phyloP scores from a whole-genome alignment of 64 coral and sea anemone species.

The Stichodactyla helianthus region DNA sequence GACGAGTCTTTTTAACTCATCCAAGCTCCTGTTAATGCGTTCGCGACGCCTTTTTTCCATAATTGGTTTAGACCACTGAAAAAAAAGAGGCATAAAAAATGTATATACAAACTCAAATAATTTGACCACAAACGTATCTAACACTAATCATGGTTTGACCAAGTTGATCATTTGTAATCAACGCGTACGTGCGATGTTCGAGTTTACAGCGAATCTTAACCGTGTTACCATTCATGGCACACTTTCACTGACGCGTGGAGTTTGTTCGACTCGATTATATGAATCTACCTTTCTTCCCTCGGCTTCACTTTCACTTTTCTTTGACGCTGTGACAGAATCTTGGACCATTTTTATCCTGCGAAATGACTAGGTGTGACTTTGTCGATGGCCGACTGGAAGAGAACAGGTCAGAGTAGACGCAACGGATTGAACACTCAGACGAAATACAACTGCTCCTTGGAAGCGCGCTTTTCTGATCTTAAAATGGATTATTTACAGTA shows the following conservation, averaged over 20 bases:
- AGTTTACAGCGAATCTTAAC: background rate
- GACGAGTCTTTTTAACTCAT: constrained; percentile 69
- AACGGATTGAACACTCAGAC: background rate
- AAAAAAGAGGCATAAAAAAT: background rate
- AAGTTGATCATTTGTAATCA: background rate
- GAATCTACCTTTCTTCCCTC: background rate
- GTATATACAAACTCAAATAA: background rate
- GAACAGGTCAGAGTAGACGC: background rate
- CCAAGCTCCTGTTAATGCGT: constrained; percentile 73
- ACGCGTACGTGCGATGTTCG: background rate
- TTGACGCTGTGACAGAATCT: background rate
- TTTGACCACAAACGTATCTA: background rate
- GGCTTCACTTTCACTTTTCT: constrained; percentile 1
- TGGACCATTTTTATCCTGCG: constrained; percentile 18
- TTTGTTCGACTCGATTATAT: background rate
- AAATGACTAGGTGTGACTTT: background rate
- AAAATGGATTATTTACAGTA: background rate
- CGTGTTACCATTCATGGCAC: background rate
- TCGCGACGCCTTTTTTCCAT: constrained; percentile 92
- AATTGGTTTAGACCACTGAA: constrained; percentile 84
- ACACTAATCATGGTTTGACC: background rate
- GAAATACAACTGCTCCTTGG: background rate
- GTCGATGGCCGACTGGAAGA: background rate
- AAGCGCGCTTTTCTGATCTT: background rate
- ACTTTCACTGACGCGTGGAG: background rate